Conservation (phyloP, 2,797 vertebrate genomes). For the Anguilla megastoma region DNA sequence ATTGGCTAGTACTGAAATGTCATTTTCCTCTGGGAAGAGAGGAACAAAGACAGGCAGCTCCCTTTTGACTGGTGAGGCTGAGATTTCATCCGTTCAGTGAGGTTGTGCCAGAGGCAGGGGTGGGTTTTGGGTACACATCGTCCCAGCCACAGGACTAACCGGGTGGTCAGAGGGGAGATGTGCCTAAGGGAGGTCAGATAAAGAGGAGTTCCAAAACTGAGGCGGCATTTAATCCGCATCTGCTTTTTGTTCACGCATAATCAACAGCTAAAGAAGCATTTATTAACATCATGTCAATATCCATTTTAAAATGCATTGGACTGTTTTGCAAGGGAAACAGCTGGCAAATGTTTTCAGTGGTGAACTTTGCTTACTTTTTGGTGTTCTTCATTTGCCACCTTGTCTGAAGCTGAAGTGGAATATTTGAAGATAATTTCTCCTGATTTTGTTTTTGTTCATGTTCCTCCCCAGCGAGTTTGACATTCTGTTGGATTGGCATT, state of each 20-base stretch:
- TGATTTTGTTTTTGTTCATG: not conserved
- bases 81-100: constrained; percentile 50
- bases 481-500: not conserved
- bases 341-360: not conserved
- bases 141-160: constrained; percentile 15
- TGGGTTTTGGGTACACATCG: constrained; percentile 19
- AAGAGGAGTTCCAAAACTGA: not conserved
- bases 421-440: not conserved
- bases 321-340: not conserved
- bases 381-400: not conserved
- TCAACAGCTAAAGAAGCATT: not conserved
- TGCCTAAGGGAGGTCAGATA: not conserved
- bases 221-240: not conserved
- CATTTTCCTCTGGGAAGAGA: constrained; percentile 43
- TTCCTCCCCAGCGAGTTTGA: not conserved
- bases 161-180: not conserved
- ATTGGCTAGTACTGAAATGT: constrained; percentile 57
- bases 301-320: constrained; percentile 11
- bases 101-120: constrained; percentile 27
- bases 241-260: not conserved
- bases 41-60: constrained; percentile 46
- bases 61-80: constrained; percentile 43
- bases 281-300: not conserved
- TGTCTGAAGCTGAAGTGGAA: not conserved
- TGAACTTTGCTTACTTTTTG: not conserved